Conservation (phyloP, 2,888 invertebrate genomes). For the Lasius fuliginosus region DNA sequence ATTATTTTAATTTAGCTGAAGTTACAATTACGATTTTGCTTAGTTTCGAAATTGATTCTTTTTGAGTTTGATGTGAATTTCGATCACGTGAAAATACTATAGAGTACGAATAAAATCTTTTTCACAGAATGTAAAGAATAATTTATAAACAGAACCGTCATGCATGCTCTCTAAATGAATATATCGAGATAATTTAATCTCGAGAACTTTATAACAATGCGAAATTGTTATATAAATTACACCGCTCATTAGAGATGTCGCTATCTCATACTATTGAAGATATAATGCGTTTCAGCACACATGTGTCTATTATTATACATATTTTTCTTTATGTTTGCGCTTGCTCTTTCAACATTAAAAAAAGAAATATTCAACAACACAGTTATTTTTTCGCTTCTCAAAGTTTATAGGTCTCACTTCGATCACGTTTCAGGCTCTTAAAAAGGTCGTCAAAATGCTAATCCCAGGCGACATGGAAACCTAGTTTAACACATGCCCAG, state of each 20-base stretch:
- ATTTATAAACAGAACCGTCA: background rate
- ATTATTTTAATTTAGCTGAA: background rate
- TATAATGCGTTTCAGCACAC: background rate
- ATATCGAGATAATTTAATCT: background rate
- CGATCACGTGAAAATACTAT: no score
- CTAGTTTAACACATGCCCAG: slow-evolving; percentile 54
- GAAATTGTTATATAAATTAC: background rate
- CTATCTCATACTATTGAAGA: background rate
- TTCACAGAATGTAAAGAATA: background rate
- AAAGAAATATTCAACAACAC: background rate
- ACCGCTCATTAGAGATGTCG: background rate
- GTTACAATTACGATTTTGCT: background rate
- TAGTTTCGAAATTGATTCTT: background rate
- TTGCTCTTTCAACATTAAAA: slow-evolving; percentile 12
- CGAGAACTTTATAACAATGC: background rate
- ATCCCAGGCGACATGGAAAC: slow-evolving; percentile 31
- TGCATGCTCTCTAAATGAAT: background rate
- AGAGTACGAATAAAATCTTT: no score
- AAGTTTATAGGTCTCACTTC: slow-evolving; percentile 40
- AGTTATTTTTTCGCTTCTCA: slow-evolving; percentile 41
- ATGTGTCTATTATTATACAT: background rate
- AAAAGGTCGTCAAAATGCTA: slow-evolving; percentile 56
- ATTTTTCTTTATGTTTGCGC: slow-evolving; percentile 6
- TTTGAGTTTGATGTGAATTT: background rate
- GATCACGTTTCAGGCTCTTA: slow-evolving; percentile 46